These are phyloP conservation scores for Chymomyza procnemis DNA, from an alignment of 2,888 invertebrate genomes.

Conservation along the genomic window DNA sequence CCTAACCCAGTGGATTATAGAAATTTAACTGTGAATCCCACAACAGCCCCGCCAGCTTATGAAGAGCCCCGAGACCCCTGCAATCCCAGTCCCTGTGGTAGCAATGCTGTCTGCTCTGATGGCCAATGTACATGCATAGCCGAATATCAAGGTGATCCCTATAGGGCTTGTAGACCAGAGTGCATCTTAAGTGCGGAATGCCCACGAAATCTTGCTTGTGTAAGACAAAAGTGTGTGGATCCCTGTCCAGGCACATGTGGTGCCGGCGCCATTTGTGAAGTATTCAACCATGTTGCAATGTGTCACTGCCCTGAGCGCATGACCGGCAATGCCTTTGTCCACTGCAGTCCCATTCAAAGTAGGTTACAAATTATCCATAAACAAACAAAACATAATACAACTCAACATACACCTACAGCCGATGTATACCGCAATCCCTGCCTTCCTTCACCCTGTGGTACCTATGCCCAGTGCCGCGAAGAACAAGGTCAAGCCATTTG, in stretches of 20 bases:
- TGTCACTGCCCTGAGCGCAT: constrained; percentile 85
- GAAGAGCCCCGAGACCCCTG: constrained; percentile 80
- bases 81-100: constrained; percentile 88
- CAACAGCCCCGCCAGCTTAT: constrained; percentile 51
- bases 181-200: constrained; percentile 86
- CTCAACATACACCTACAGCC: constrained; percentile 73
- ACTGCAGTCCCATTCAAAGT: constrained; percentile 79
- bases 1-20: neutral
- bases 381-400: constrained; percentile 78
- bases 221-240: constrained; percentile 84
- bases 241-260: constrained; percentile 87
- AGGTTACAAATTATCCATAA: constrained; percentile 58
- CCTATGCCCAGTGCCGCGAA: constrained; percentile 86
- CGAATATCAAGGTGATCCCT: constrained; percentile 86
- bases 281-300: constrained; percentile 85
- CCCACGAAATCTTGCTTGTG: constrained; percentile 83
- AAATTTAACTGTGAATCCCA: neutral
- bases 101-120: constrained; percentile 85
- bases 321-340: constrained; percentile 86
- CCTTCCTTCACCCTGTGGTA: constrained; percentile 86
- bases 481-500: constrained; percentile 87
- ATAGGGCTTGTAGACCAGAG: constrained; percentile 85
- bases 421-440: constrained; percentile 82
- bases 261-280: constrained; percentile 84
- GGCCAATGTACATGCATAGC: constrained; percentile 83